Percentiles rank a stretch among this genome's conserved stretches.
Conservation (phyloP, 2,797 vertebrate species). For the Smutsia temminckii region DNA sequence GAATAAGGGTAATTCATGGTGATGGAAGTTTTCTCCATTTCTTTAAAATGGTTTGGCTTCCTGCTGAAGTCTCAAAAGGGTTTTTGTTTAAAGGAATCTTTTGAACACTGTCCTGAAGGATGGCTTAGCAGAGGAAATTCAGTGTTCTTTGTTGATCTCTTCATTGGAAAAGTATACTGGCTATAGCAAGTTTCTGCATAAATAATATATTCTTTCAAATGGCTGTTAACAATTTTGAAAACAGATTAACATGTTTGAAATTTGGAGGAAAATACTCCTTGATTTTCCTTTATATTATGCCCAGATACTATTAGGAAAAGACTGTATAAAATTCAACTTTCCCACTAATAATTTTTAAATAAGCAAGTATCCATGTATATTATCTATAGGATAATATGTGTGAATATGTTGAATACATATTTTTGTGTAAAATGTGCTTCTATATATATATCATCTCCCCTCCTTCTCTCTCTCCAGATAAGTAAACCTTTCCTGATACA, state of each 20-base stretch:
- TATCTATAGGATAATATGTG: background rate
- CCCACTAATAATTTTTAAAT: background rate
- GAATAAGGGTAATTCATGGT: background rate
- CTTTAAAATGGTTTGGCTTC: background rate
- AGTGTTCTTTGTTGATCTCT: background rate
- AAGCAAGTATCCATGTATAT: background rate
- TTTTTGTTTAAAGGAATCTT: background rate
- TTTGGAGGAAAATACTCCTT: background rate
- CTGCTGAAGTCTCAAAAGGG: background rate
- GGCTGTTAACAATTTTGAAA: constrained; percentile 9
- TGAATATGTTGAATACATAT: background rate
- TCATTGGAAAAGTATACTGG: background rate
- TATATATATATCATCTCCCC: background rate
- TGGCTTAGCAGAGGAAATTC: background rate
- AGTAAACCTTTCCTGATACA: background rate
- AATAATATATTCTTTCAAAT: constrained; percentile 1
- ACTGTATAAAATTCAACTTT: background rate
- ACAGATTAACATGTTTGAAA: constrained; percentile 9
- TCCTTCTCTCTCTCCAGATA: background rate
- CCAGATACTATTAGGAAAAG: background rate
- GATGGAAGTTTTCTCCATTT: background rate
- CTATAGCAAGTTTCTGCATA: background rate
- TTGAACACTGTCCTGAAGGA: background rate
- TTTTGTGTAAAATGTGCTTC: background rate
- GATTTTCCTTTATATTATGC: background rate